Base-by-base conservation (phyloP, 1,140 invertebrate species). In the Drosophila serrata region DNA sequence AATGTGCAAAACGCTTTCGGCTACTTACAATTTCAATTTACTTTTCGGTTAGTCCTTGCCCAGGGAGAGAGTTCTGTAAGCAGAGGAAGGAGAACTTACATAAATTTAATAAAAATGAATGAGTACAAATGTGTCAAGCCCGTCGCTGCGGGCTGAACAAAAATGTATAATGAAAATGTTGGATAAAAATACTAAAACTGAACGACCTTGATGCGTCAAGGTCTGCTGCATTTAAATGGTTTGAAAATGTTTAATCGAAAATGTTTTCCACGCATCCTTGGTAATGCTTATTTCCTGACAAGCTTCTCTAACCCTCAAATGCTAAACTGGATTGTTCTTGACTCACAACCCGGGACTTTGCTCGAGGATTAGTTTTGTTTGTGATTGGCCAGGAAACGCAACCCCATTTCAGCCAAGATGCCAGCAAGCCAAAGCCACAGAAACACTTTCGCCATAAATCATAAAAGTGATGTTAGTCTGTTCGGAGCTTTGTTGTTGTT, bases 21-120 rank as follows among this genome's bases (percentile, higher is more conserved):
- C 61, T 67, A 77, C 74, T 77, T 77, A 77, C 74, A 48, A 42
- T 77, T 77, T 77, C 73, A 77, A 77, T 77, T 77, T 76, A 68
- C 48, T 55, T 55, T 77, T 65, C 46, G 12, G 62, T 55, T 55
- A 68, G 55, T 76, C 62, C 55, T 60, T 13, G 42, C 64, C 49
- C 33, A 53, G 31, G 35, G 40, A 29, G 24, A 45, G 45, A 59
- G 15, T 67, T 48, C 74, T 77, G 74, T 31, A 77, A 76, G 46
- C 42, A 57, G 29, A 58, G 22, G 35, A 42, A 49, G 22, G 3
- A 27, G 35, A 77, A 68, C 75, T 40, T 75, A 49, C 62, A 77
- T 68, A 55, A 68, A 77, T 77, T 77, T 77, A 68, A 60, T 77
- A 49, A 77, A 60, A 56, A 42, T 35, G 45, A 76, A 53, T 67